These are phyloP conservation scores for Nycticryphes semicollaris DNA, from an alignment of 2,113 vertebrate species.

Conservation along the genomic window DNA sequence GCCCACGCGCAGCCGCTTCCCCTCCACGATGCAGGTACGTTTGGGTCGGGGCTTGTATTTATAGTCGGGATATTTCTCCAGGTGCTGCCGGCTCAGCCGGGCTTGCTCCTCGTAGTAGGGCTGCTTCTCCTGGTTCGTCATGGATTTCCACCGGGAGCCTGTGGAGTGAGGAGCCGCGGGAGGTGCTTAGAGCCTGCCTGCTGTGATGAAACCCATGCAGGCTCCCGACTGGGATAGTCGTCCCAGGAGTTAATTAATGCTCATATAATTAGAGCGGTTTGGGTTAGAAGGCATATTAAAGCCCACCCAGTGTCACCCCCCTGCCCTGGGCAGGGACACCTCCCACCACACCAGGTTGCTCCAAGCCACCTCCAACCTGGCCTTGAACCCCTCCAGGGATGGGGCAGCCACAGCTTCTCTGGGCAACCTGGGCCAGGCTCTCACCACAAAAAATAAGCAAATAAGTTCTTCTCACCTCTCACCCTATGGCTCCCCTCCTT, in stretches of 20 bases:
- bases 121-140: conserved; percentile 99
- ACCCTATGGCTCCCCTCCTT: too few species aligned
- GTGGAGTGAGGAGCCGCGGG: not conserved
- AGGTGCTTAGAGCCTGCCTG: fast-evolving
- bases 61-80: conserved; percentile 97
- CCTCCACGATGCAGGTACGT: conserved; percentile 97
- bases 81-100: conserved; percentile 92
- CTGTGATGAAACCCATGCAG: fast-evolving
- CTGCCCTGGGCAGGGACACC: too few species aligned
- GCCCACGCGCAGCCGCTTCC: conserved; percentile 91
- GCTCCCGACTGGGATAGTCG: fast-evolving
- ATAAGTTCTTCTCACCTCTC: too few species aligned
- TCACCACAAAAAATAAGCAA: too few species aligned
- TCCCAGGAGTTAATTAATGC: fast-evolving
- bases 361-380: too few species aligned
- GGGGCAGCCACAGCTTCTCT: too few species aligned
- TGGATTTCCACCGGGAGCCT: conserved; percentile 97
- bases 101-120: conserved; percentile 98
- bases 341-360: too few species aligned
- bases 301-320: too few species aligned
- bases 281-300: too few species aligned
- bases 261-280: not conserved
- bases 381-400: too few species aligned
- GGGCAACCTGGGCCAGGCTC: too few species aligned
- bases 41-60: conserved; percentile 98